Evolutionary conservation across 2,113 vertebrate genomes (phyloP), one percentile per base, ranked within the genome.

Genomic region (Jaculus jaculus): DNA sequence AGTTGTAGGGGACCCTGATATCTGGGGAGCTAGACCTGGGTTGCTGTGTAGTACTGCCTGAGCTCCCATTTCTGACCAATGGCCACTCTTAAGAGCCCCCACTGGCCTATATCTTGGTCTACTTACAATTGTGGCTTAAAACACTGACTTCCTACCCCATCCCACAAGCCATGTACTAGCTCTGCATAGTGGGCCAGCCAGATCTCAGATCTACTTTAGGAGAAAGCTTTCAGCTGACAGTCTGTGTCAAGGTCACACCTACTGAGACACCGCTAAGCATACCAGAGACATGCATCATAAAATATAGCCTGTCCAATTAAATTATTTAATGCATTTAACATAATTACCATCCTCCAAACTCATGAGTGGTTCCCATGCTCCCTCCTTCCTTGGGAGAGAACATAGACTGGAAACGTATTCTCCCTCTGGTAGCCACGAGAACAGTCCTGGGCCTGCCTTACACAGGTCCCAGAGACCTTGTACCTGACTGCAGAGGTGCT

Each of bases 271-370:
- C 73, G 88, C 74, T 97, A 96, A 97, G 97, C 97, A 84, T 54
- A 94, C 92, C 95, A 95, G 93, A 77, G 96, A 95, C 84, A 30
- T 42, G 30, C 0, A 58, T 74, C 51, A 60, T 97, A 96, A 97
- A 97, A 95, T 95, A 96, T 88, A 84, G 68, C 97, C 96, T 92
- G 96, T 95, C 97, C 20, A 2, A 87, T 97, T 90, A 95, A 95
- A 97, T 96, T 86, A 97, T 96, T 97, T 95, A 95, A 80, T 85
- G 86, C 80, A 90, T 91, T 96, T 96, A 97, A 80, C 94, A 91
- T 93, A 93, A 96, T 93, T 94, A 95, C 92, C 80, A 39, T 74
- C 66, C 94, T 95, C 69, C 26, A 79, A 92, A 71, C 65, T 42
- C 13, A 54, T 5, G 86, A 84, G 42, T 90, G 75, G 94, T 89